Evolutionary conservation across 2,113 vertebrate species (phyloP).

Genomic region (Pogonocichla stellata): DNA sequence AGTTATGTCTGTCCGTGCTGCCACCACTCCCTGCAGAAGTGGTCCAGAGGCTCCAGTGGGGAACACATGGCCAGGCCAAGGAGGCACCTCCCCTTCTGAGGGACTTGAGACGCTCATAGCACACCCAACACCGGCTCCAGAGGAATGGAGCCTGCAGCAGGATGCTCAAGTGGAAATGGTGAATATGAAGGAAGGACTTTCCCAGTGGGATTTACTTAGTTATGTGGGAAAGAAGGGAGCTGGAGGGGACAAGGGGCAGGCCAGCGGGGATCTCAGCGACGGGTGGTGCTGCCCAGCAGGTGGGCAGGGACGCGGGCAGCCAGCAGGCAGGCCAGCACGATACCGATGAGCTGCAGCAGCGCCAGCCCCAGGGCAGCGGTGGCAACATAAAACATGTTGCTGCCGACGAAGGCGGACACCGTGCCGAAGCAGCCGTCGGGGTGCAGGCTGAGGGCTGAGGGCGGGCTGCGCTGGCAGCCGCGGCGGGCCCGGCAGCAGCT

Average conservation of each 20-base stretch:
- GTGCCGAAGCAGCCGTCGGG: constrained; percentile 82
- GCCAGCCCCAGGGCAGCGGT: constrained; percentile 82
- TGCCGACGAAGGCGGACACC: constrained; percentile 81
- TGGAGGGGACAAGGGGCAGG: not conserved
- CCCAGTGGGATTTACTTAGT: not conserved
- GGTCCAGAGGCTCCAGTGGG: not conserved
- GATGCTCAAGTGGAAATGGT: not conserved
- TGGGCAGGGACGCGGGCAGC: constrained; percentile 61
- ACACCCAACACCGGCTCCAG: not conserved
- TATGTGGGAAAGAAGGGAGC: not conserved
- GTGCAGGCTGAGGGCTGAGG: constrained; percentile 66
- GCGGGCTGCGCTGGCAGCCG: constrained; percentile 77
- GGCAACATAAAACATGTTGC: constrained; percentile 83
- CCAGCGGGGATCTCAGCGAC: not conserved
- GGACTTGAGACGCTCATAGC: not conserved
- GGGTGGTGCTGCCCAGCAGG: not conserved
- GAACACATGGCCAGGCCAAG: not conserved
- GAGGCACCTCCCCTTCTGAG: not conserved
- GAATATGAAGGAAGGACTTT: not conserved
- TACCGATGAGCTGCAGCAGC: constrained; percentile 79
- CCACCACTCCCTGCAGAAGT: not conserved
- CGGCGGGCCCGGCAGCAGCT: constrained; percentile 83
- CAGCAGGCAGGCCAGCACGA: constrained; percentile 80
- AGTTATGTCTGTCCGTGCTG: not conserved
- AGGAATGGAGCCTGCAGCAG: not conserved